phyloP scores from a whole-genome alignment of 2,888 invertebrate genomes.

The Xanthia togata region DNA sequence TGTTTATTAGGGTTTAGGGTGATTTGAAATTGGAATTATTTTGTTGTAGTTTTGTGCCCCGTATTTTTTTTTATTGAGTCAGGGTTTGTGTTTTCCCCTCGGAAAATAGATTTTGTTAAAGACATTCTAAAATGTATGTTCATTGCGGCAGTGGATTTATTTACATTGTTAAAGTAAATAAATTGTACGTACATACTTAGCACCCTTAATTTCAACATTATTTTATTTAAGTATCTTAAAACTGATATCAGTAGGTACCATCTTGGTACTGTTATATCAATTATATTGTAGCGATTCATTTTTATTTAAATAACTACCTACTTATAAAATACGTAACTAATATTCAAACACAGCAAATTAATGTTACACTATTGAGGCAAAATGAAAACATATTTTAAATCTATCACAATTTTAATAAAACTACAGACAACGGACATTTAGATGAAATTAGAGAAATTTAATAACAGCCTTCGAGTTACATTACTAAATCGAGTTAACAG shows the following conservation, averaged over 20 bases:
- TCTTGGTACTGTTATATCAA: background rate
- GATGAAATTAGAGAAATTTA: conserved; percentile 1
- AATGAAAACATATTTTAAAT: background rate
- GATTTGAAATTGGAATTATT: conserved; percentile 1
- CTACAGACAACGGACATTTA: background rate
- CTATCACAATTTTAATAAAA: background rate
- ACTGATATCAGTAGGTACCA: background rate
- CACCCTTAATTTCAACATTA: background rate
- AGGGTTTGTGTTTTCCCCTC: too few species aligned
- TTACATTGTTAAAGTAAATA: background rate
- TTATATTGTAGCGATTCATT: background rate
- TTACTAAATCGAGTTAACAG: background rate
- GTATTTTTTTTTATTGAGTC: too few species aligned
- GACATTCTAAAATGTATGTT: background rate
- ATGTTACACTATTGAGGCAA: background rate
- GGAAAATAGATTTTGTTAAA: too few species aligned
- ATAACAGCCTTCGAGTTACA: background rate
- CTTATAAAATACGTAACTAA: background rate
- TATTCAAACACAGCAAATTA: background rate
- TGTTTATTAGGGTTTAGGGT: background rate
- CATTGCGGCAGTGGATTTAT: background rate
- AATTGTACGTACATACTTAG: background rate
- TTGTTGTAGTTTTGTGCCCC: background rate
- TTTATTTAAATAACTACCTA: background rate
- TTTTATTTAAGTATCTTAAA: background rate